Conservation (phyloP, 92 coral and sea anemone species). For the Epizoanthus fatuus region DNA sequence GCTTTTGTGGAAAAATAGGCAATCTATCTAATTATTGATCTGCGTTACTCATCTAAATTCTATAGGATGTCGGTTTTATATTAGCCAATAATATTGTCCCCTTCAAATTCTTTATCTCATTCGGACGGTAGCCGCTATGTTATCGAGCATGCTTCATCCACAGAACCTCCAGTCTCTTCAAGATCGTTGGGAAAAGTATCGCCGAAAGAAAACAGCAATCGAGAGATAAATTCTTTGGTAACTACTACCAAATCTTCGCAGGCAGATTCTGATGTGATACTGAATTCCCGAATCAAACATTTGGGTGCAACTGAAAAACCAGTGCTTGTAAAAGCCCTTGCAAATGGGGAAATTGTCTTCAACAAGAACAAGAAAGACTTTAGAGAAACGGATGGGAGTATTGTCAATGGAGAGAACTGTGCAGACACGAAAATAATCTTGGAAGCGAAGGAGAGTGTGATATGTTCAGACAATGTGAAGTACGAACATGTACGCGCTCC, state of each 20-base stretch:
- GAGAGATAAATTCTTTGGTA: slow-evolving; percentile 35
- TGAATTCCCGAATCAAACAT: background rate
- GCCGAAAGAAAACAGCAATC: slow-evolving; percentile 32
- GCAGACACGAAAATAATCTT: slow-evolving; percentile 21
- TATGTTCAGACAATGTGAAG: slow-evolving; percentile 46
- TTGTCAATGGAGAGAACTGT: slow-evolving; percentile 25
- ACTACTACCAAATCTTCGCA: background rate
- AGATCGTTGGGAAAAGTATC: slow-evolving; percentile 9
- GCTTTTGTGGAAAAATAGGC: too few species aligned
- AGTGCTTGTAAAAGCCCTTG: background rate
- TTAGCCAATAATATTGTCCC: too few species aligned
- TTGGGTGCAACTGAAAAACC: background rate
- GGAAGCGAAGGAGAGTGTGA: background rate
- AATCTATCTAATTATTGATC: too few species aligned
- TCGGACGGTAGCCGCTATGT: slow-evolving; percentile 21
- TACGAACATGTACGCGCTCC: slow-evolving; percentile 78
- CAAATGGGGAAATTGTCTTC: background rate
- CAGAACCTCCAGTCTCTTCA: background rate
- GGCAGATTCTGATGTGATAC: background rate
- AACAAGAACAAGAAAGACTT: background rate
- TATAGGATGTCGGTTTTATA: too few species aligned
- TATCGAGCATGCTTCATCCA: slow-evolving; percentile 21
- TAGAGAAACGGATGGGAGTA: slow-evolving; percentile 13
- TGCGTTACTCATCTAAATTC: too few species aligned
- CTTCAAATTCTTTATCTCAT: slow-evolving; percentile 6